Evolutionary conservation across 2,888 invertebrate species (phyloP), one percentile per base, ranked within the genome.

Genomic region (Pharmacophagus antenor): DNA sequence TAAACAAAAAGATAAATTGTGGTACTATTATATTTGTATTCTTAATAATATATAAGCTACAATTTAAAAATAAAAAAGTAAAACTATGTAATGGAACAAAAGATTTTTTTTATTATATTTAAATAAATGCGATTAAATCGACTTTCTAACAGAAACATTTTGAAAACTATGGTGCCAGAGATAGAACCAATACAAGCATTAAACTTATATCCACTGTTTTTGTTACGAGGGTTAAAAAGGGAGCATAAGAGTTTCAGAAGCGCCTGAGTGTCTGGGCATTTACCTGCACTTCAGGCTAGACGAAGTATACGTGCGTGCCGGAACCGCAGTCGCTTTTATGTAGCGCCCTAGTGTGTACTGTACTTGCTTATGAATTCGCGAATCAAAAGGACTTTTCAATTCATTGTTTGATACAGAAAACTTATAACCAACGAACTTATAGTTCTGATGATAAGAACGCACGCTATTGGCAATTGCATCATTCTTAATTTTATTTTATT

Each of bases 231-330:
- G 18, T 21, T 20, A n/a, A 37, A 10, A 46, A 10, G 46, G 18
- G 20, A 10, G 7, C 15, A 46, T 10, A 7, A 4, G 18, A 47
- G n/a, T 20, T 50, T 31, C 5, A 31, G 18, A 10, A 20, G 31
- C 20, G 20, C 41, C 42, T 41, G 22, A 23, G 42, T 27, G 41
- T 42, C 53, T 23, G 44, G 47, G 47, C 46, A n/a, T 51, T 60
- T 54, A 48, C 60, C 37, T 8, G 31, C 46, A 56, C 60, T 56
- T 47, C 37, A 47, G 60, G 37, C 56, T 56, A 61, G 56, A 23
- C 31, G 47, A 1, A 42, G 49, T 18, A 20, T 22, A 27, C 37
- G 49, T 22, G 25, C 46, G 27, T 21, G 27, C 20, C 50, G 59
- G 46, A 20, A 46, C 46, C 60, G 10, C 7, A 46, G 46, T 51